Base-by-base conservation (phyloP, 2,888 invertebrate genomes). In the Oxyteleia sp. region DNA sequence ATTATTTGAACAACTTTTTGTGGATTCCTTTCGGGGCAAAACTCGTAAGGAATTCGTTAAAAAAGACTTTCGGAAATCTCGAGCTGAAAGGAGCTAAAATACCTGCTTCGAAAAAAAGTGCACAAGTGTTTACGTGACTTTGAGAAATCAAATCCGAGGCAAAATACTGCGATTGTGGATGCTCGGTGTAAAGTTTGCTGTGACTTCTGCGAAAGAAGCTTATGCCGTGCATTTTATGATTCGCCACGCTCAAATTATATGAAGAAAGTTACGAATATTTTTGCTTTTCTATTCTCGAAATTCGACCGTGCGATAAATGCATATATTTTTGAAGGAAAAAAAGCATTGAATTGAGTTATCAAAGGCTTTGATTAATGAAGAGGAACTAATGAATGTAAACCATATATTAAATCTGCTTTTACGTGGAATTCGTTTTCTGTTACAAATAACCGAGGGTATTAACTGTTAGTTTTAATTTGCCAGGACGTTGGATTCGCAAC, bases 91-190 rank as follows among this genome's bases (percentile, higher is more conserved):
- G 4, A 41, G 49, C 49, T 71, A 57, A 61, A 57, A 51, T 47
- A 38, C 47, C 13, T 49, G 18, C 41, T 16, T 41, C 10, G 51
- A 41, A 26, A 51, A 45, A 35, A 26, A 32, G 13, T 10, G 23
- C 18, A 16, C 23, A 49, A 61, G 41, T 59, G 47, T 72, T 72
- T 61, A 61, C 61, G 74, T 74, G 53, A 63, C 63, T 63, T 74
- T 63, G 53, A 43, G 45, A 64, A 57, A 75, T 75, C 64, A 75
- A 64, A 64, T 75, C 64, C 47, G 23, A 55, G 53, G 57, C 23
- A 64, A 75, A 64, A 55, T 64, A 75, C 13, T 38, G 26, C 29
- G 20, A 59, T 78, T 68, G 68, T 53, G 32, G 45, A 66, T 76
- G 53, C 51, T 66, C 35, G 10, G 20, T 38, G 23, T 53, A 75